Evolutionary conservation across 2,797 vertebrate species (phyloP).

Genomic region (Amniataba percoides): DNA sequence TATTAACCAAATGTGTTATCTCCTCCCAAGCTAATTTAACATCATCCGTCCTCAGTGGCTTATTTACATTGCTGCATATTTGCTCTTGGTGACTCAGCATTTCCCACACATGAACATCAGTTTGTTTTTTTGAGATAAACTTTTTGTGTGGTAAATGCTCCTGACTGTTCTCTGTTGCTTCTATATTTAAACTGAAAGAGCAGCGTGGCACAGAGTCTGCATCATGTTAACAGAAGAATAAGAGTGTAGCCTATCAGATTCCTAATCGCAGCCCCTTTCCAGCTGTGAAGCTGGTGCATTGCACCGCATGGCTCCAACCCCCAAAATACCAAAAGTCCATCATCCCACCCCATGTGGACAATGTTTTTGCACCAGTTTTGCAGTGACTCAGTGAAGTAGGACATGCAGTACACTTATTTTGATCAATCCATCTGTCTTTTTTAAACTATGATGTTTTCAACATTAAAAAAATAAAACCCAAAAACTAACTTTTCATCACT

Average conservation of each 20-base stretch:
- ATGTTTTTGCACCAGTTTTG: slow-evolving; percentile 14
- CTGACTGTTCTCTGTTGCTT: slow-evolving; percentile 21
- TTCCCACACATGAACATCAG: slow-evolving; percentile 25
- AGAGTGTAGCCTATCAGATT: slow-evolving; percentile 36
- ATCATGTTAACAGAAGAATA: slow-evolving; percentile 29
- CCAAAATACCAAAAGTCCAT: slow-evolving; percentile 53
- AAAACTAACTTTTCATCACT: neutral
- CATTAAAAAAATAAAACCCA: slow-evolving; percentile 7
- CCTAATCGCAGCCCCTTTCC: slow-evolving; percentile 40
- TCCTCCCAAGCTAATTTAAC: slow-evolving; percentile 60
- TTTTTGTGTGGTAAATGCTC: slow-evolving; percentile 23
- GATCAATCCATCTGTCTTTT: slow-evolving; percentile 15
- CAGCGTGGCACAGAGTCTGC: slow-evolving; percentile 21
- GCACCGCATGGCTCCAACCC: slow-evolving; percentile 43
- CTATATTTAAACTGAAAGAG: slow-evolving; percentile 51
- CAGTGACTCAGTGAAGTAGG: slow-evolving; percentile 29
- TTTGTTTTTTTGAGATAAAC: slow-evolving; percentile 41
- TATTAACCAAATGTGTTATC: slow-evolving; percentile 69
- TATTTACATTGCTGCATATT: slow-evolving; percentile 60
- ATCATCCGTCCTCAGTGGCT: slow-evolving; percentile 50
- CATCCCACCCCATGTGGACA: slow-evolving; percentile 36
- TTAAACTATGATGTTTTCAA: slow-evolving; percentile 3
- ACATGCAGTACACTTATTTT: slow-evolving; percentile 7
- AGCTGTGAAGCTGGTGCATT: slow-evolving; percentile 51
- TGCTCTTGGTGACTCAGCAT: slow-evolving; percentile 56